Conservation (phyloP, 2,888 invertebrate genomes). For the Pardosa pseudoannulata region DNA sequence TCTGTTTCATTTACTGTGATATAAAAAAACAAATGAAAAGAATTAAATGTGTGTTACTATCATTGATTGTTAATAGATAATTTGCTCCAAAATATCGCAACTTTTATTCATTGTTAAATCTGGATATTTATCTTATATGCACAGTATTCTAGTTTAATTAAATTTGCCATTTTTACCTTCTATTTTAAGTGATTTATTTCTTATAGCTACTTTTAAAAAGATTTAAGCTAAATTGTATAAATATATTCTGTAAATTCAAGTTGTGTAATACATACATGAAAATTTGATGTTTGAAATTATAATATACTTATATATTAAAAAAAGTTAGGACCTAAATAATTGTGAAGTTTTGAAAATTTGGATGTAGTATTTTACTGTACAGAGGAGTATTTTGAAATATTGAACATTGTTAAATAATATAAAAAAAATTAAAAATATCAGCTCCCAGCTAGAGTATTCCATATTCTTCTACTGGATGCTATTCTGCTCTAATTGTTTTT, state of each 20-base stretch:
- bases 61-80: neutral
- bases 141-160: neutral
- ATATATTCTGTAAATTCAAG: neutral
- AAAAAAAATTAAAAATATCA: conserved; percentile 32
- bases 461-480: conserved; percentile 57
- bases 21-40: neutral
- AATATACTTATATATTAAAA: neutral
- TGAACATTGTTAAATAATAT: conserved; percentile 9
- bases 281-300: neutral
- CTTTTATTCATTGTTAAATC: neutral
- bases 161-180: neutral
- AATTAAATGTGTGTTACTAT: neutral
- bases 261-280: neutral
- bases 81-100: neutral
- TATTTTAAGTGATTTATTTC: neutral
- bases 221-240: no score
- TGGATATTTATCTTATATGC: neutral
- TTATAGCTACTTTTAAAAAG: neutral
- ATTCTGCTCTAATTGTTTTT: conserved; percentile 21
- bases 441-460: conserved; percentile 27
- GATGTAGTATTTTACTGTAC: conserved; percentile 8
- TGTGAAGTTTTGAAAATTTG: neutral
- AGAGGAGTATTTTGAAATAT: conserved; percentile 36
- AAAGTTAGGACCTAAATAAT: neutral
- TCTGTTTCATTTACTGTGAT: conserved; percentile 1